Conservation (phyloP, 1,140 invertebrate genomes). For the Mizuhopecten yessoensis region DNA sequence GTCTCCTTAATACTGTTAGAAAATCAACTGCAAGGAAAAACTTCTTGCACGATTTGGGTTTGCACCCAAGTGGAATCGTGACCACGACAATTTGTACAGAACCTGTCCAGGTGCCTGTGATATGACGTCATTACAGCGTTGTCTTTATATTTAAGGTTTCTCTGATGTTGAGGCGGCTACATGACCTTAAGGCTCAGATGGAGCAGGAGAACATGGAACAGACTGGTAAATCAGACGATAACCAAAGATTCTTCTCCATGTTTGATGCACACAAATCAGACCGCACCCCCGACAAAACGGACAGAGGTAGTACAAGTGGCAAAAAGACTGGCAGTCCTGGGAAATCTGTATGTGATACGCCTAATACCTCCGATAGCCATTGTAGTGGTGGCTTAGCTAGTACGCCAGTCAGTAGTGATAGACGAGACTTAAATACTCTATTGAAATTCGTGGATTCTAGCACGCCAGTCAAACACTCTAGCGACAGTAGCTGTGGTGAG, state of each 20-base stretch:
- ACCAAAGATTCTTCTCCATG: conserved; percentile 62
- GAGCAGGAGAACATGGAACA: conserved; percentile 76
- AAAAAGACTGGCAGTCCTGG: neutral
- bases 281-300: neutral
- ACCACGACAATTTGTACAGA: too few species aligned
- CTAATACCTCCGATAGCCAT: too few species aligned
- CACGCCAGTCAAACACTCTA: too few species aligned
- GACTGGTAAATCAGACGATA: conserved; percentile 55
- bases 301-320: neutral
- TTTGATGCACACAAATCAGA: conserved; percentile 46
- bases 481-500: too few species aligned
- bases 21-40: too few species aligned
- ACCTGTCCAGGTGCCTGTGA: too few species aligned
- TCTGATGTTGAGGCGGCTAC: conserved; percentile 92
- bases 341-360: neutral
- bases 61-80: too few species aligned
- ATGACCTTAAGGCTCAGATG: conserved; percentile 86
- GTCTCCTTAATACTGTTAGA: too few species aligned
- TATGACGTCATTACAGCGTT: too few species aligned
- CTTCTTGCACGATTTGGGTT: too few species aligned
- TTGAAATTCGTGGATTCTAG: neutral
- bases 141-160: conserved; percentile 86
- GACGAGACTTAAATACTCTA: neutral
- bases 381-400: neutral
- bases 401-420: too few species aligned